A percentile compares a stretch with the other conserved stretches of the same genome.
phyloP scores from a whole-genome alignment of 2,888 invertebrate genomes.

The Ormyrus thymus region DNA sequence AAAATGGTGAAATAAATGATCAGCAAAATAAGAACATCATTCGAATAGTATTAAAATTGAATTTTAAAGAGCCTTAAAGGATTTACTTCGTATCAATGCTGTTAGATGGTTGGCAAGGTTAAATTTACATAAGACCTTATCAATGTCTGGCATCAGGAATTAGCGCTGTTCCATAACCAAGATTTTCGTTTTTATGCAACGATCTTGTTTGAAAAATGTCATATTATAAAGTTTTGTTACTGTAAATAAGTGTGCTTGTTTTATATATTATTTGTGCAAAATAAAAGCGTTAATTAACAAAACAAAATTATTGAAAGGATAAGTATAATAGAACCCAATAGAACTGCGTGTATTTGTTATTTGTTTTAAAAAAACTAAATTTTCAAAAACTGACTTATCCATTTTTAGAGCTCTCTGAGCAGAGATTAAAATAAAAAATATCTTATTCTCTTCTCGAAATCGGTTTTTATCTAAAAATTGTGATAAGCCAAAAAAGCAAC shows the following conservation, averaged over 20 bases:
- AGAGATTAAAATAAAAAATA: not conserved
- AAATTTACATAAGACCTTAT: constrained; percentile 53
- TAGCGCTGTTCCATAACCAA: constrained; percentile 68
- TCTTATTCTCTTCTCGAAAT: not conserved
- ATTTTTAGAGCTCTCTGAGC: not conserved
- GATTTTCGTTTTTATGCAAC: constrained; percentile 48
- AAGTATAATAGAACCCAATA: constrained; percentile 12
- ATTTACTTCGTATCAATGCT: constrained; percentile 34
- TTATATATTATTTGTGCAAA: constrained; percentile 27
- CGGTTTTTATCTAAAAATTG: not conserved
- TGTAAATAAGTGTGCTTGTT: constrained; percentile 44
- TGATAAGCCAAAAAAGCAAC: constrained; percentile 35
- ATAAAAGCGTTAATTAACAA: constrained; percentile 23
- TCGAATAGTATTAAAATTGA: constrained; percentile 27
- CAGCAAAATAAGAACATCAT: constrained; percentile 45
- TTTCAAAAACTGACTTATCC: constrained; percentile 26
- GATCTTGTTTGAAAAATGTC: constrained; percentile 7
- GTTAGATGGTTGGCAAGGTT: constrained; percentile 35
- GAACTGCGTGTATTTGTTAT: constrained; percentile 38
- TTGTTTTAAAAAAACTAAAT: constrained; percentile 29
- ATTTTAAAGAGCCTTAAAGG: constrained; percentile 27
- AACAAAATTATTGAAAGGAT: constrained; percentile 40
- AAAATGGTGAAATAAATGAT: constrained; percentile 35
- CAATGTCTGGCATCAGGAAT: constrained; percentile 67
- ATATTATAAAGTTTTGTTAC: constrained; percentile 31